Evolutionary conservation across 2,113 vertebrate genomes (phyloP).

Genomic region (Oryzias javanicus): DNA sequence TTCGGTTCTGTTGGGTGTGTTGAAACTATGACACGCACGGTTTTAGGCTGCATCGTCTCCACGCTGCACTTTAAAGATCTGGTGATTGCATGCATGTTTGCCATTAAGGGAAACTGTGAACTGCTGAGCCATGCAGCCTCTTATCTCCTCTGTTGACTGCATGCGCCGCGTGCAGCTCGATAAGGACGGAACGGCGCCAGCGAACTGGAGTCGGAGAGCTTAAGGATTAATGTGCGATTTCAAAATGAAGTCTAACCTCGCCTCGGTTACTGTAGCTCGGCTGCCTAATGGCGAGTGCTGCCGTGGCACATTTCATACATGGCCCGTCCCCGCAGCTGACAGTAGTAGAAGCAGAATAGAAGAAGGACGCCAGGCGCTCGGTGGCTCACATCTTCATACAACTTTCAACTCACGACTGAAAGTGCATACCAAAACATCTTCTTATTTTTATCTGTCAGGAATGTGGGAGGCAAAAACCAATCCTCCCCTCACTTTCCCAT

Average conservation of each 20-base stretch:
- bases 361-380: background rate
- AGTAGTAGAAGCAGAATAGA: background rate
- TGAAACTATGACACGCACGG: background rate
- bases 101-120: constrained; percentile 39
- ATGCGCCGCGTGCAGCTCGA: constrained; percentile 18
- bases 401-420: background rate
- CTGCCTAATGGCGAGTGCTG: constrained; percentile 38
- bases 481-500: constrained; percentile 1
- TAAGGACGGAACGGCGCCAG: constrained; percentile 47
- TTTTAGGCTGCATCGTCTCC: constrained; percentile 11
- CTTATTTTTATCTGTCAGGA: constrained; percentile 6
- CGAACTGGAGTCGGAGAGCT: constrained; percentile 48
- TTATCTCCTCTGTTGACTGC: constrained; percentile 34
- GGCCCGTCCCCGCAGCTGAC: constrained; percentile 7
- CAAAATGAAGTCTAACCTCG: constrained; percentile 27
- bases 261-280: constrained; percentile 40
- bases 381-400: no score
- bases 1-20: no score
- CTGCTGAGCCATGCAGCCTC: constrained; percentile 26
- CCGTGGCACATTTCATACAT: constrained; percentile 10
- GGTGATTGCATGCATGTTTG: constrained; percentile 22
- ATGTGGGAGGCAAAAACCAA: constrained; percentile 12
- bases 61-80: constrained; percentile 34
- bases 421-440: background rate
- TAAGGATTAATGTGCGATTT: constrained; percentile 57